Conservation (phyloP, 2,113 vertebrate species). For the Xiphophorus couchianus region DNA sequence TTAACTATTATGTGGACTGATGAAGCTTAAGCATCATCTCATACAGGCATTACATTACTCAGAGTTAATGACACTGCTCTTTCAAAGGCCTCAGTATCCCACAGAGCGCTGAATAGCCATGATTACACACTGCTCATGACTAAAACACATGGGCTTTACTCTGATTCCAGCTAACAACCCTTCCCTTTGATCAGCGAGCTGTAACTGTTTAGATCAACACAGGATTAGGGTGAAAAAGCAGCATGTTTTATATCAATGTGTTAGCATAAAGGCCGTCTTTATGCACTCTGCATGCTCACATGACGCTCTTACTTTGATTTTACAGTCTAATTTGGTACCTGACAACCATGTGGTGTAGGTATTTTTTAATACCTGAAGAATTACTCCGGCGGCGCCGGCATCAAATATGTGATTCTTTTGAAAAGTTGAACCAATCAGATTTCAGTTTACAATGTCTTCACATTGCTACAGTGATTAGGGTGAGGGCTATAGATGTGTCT, state of each 20-base stretch:
- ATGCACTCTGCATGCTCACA: constrained; percentile 2
- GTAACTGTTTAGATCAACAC: constrained; percentile 18
- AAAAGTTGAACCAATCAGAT: constrained; percentile 10
- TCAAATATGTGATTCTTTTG: neutral
- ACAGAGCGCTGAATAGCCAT: constrained; percentile 51
- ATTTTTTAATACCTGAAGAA: neutral
- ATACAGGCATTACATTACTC: constrained; percentile 41
- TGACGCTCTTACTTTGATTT: constrained; percentile 5
- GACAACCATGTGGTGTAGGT: neutral
- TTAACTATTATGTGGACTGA: constrained; percentile 59
- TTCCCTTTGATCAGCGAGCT: constrained; percentile 27
- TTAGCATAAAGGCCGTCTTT: constrained; percentile 5
- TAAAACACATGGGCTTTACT: constrained; percentile 43
- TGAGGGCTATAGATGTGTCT: constrained; percentile 41
- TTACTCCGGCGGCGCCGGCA: neutral
- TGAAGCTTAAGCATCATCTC: constrained; percentile 47
- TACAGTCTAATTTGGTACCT: neutral
- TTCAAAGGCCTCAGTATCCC: constrained; percentile 45
- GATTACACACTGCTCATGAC: constrained; percentile 62
- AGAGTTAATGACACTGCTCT: constrained; percentile 59
- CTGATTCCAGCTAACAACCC: constrained; percentile 25
- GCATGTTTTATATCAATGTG: constrained; percentile 6
- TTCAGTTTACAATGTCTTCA: constrained; percentile 19
- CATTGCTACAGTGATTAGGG: constrained; percentile 26
- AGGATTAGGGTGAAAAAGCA: constrained; percentile 3